Conservation (phyloP, 2,113 vertebrate species). For the Leptobrachium leishanense region DNA sequence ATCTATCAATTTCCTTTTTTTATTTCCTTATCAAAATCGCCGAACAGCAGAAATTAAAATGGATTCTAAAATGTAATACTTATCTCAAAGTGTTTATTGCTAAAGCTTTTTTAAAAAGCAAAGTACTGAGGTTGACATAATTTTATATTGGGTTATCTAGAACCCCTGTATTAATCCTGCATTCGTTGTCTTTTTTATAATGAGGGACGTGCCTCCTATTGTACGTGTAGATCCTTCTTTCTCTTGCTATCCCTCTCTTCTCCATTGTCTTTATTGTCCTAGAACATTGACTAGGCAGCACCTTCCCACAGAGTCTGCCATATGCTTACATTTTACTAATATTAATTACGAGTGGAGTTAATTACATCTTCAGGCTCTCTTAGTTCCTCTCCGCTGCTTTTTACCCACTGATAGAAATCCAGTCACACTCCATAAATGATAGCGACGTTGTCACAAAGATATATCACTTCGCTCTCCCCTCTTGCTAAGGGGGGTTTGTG, state of each 20-base stretch:
- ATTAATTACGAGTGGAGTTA: slow-evolving; percentile 43
- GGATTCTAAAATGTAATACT: no score
- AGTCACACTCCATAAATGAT: slow-evolving; percentile 19
- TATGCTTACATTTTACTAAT: slow-evolving; percentile 43
- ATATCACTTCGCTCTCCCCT: background rate
- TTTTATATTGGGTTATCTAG: no score
- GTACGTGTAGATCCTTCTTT: background rate
- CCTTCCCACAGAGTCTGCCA: slow-evolving; percentile 32
- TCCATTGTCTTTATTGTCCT: background rate
- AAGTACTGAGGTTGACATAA: no score
- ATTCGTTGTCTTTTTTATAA: no score
- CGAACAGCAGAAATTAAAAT: no score
- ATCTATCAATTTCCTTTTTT: no score
- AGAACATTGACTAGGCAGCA: background rate
- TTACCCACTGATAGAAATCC: slow-evolving; percentile 33
- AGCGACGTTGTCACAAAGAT: slow-evolving; percentile 13
- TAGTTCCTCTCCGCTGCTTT: slow-evolving; percentile 29
- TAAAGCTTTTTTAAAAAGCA: no score
- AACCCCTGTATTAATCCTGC: no score
- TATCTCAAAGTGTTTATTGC: no score
- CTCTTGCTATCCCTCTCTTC: background rate
- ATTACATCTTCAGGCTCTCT: slow-evolving; percentile 39
- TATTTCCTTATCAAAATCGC: no score
- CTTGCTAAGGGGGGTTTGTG: background rate
- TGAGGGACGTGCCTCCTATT: no score